phyloP scores from a whole-genome alignment of 2,888 invertebrate species.

The Chloroclystis v-ata region DNA sequence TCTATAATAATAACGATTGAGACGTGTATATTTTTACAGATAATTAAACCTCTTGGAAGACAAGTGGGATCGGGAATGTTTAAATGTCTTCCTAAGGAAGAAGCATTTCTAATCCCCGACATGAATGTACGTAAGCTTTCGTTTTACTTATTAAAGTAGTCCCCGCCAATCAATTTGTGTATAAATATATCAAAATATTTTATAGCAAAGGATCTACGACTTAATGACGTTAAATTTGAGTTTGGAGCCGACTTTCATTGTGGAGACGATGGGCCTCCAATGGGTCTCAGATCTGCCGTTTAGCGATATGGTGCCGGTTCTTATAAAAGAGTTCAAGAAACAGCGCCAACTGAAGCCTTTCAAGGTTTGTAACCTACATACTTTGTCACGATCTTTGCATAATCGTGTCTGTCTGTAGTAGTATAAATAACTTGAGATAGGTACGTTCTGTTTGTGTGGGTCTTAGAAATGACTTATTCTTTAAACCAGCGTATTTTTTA shows the following conservation, averaged over 20 bases:
- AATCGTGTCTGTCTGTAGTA: neutral
- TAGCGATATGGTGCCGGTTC: conserved; percentile 58
- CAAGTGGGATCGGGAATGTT: conserved; percentile 74
- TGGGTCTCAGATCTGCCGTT: conserved; percentile 77
- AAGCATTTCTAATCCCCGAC: conserved; percentile 77
- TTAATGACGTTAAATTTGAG: conserved; percentile 76
- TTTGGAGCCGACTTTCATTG: conserved; percentile 79
- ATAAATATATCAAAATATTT: neutral
- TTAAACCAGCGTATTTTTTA: no score
- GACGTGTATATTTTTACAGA: no score
- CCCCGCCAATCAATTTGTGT: no score
- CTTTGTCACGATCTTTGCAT: neutral
- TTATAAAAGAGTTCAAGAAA: conserved; percentile 71
- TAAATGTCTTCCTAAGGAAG: conserved; percentile 74
- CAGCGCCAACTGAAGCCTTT: conserved; percentile 77
- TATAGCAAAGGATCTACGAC: conserved; percentile 78
- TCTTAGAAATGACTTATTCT: no score
- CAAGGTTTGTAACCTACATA: conserved; percentile 47
- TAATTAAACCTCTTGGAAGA: conserved; percentile 78
- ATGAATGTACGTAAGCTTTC: conserved; percentile 47
- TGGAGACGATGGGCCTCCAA: conserved; percentile 67
- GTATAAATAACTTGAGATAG: no score
- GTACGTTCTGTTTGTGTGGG: no score
- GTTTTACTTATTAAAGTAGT: neutral
- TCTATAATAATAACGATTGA: no score